Evolutionary conservation across 1,140 invertebrate genomes (phyloP).

Genomic region (Cephus cinctus): DNA sequence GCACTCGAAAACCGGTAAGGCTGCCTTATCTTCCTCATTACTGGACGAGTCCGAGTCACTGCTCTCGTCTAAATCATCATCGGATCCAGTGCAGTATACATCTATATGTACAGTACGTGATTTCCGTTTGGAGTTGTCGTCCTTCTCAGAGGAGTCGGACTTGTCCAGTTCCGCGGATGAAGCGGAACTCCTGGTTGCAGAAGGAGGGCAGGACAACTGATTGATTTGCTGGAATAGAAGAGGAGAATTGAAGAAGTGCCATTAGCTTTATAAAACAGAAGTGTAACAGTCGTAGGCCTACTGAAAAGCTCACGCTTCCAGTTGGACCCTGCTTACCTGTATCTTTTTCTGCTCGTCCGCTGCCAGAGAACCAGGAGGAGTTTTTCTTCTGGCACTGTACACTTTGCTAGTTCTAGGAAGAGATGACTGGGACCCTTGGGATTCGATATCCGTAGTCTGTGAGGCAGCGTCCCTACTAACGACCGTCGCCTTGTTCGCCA

Average conservation of each 20-base stretch:
- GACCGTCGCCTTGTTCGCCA: slow-evolving; percentile 15
- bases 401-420: slow-evolving; percentile 23
- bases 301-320: slow-evolving; percentile 24
- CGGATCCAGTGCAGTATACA: slow-evolving; percentile 74
- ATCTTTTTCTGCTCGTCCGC: slow-evolving; percentile 14
- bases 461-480: slow-evolving; percentile 55
- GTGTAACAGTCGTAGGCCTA: not conserved
- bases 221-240: slow-evolving; percentile 22
- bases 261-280: too few species aligned
- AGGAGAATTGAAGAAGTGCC: slow-evolving; percentile 11
- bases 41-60: slow-evolving; percentile 31
- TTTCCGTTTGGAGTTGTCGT: slow-evolving; percentile 55
- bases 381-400: slow-evolving; percentile 30
- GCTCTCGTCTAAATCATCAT: slow-evolving; percentile 56
- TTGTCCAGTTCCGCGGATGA: slow-evolving; percentile 21
- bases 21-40: slow-evolving; percentile 51
- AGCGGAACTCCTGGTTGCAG: slow-evolving; percentile 17
- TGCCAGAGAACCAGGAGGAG: not conserved
- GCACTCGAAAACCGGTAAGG: slow-evolving; percentile 66
- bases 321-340: slow-evolving; percentile 21
- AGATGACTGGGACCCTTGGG: slow-evolving; percentile 25
- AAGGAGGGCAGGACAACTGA: slow-evolving; percentile 19
- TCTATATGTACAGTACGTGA: slow-evolving; percentile 75
- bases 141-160: slow-evolving; percentile 32
- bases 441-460: slow-evolving; percentile 57